Percentiles rank a stretch among this genome's conserved stretches.
Conservation (phyloP, 2,888 invertebrate species). For the Lasioglossum marginatum region DNA sequence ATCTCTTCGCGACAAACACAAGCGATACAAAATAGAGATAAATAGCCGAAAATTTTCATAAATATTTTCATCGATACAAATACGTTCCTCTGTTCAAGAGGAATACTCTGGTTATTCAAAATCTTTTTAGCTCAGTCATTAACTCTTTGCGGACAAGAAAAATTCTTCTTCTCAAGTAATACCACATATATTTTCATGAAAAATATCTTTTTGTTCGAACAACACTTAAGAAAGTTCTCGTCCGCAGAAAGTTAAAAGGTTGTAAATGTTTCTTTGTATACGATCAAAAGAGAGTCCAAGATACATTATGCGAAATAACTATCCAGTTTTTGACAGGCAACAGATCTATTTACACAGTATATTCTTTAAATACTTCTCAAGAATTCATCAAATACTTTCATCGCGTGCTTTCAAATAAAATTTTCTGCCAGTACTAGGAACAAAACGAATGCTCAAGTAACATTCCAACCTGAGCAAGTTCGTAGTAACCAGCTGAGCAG, state of each 20-base stretch:
- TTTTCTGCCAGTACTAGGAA: background rate
- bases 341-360: background rate
- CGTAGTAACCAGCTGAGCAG: constrained; percentile 98
- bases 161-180: background rate
- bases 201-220: background rate
- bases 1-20: background rate
- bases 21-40: background rate
- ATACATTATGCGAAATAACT: background rate
- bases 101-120: background rate
- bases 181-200: background rate
- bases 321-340: background rate
- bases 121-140: background rate
- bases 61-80: background rate
- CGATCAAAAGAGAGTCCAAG: background rate
- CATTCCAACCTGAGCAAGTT: constrained; percentile 93
- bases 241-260: background rate
- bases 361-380: background rate
- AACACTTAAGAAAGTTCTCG: background rate
- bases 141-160: background rate
- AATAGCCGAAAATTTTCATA: background rate
- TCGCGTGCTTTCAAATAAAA: background rate
- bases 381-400: background rate
- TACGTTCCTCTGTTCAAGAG: background rate
- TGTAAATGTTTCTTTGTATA: background rate
- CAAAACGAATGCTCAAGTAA: background rate